A percentile compares a stretch with the other conserved stretches of the same genome.
Conservation (phyloP, 2,113 vertebrate species). For the Dipodomys spectabilis region DNA sequence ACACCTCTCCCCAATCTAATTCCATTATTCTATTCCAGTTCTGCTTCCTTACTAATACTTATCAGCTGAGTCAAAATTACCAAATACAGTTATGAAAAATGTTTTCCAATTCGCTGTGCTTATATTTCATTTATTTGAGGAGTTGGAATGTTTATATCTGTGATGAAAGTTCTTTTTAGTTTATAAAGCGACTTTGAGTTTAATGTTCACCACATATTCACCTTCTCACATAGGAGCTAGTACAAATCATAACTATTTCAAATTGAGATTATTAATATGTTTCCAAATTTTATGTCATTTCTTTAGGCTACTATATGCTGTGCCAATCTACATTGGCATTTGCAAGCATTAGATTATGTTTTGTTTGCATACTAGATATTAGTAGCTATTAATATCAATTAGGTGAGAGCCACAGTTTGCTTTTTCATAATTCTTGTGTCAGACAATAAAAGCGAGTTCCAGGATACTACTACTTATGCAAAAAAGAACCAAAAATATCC, state of each 20-base stretch:
- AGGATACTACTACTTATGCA: not conserved
- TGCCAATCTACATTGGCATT: not conserved
- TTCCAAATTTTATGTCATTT: not conserved
- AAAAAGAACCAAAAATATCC: too few relatives aligned
- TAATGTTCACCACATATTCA: not conserved
- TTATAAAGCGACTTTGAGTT: not conserved
- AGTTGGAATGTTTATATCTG: conserved; percentile 9
- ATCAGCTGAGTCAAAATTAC: conserved; percentile 44
- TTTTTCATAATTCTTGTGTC: not conserved
- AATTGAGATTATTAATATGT: not conserved
- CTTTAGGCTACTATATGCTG: not conserved
- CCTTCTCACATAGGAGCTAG: not conserved
- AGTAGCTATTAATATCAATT: not conserved
- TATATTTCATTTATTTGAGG: conserved; percentile 12
- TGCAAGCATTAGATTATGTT: not conserved
- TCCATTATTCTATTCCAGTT: not conserved
- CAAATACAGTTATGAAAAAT: not conserved
- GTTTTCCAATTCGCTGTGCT: not conserved
- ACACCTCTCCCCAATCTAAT: not conserved
- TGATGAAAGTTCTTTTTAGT: not conserved
- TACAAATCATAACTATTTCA: not conserved
- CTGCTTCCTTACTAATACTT: conserved; percentile 4
- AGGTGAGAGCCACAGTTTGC: not conserved
- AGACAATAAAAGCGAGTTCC: not conserved
- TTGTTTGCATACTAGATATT: not conserved